phyloP scores from a whole-genome alignment of 2,113 vertebrate genomes.

The Nothocercus nigrocapillus region DNA sequence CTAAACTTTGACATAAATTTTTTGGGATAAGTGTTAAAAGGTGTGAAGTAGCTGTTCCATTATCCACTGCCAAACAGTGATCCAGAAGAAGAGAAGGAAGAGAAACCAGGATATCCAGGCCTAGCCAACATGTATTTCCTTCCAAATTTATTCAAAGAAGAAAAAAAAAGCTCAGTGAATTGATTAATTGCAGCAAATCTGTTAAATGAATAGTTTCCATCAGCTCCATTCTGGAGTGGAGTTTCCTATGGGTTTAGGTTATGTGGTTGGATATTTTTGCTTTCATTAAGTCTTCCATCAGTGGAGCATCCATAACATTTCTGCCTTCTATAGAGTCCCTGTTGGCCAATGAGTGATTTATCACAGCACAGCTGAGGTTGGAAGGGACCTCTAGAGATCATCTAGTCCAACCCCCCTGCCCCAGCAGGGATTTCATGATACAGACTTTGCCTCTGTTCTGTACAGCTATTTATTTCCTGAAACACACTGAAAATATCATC shows the following conservation, averaged over 20 bases:
- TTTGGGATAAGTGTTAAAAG: neutral
- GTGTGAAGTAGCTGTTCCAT: neutral
- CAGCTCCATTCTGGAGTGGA: neutral
- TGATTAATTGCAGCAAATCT: neutral
- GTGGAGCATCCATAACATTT: neutral
- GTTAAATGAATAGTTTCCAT: neutral
- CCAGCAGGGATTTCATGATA: neutral
- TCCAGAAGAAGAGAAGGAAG: neutral
- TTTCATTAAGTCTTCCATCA: neutral
- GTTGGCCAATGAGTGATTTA: neutral
- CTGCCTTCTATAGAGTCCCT: neutral
- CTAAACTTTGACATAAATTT: neutral
- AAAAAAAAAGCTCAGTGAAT: neutral
- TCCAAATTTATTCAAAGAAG: neutral
- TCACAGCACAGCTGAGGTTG: too few species aligned
- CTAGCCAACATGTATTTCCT: neutral
- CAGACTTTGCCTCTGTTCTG: neutral
- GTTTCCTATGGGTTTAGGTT: neutral
- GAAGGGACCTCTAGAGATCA: too few species aligned
- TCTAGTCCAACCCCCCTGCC: too few species aligned
- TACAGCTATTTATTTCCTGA: neutral
- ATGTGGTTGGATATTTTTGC: neutral
- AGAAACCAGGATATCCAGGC: neutral
- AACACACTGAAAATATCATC: fast-evolving
- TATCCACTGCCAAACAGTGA: neutral